Base-by-base conservation (phyloP, 2,797 vertebrate genomes). In the Darevskia nairensis region DNA sequence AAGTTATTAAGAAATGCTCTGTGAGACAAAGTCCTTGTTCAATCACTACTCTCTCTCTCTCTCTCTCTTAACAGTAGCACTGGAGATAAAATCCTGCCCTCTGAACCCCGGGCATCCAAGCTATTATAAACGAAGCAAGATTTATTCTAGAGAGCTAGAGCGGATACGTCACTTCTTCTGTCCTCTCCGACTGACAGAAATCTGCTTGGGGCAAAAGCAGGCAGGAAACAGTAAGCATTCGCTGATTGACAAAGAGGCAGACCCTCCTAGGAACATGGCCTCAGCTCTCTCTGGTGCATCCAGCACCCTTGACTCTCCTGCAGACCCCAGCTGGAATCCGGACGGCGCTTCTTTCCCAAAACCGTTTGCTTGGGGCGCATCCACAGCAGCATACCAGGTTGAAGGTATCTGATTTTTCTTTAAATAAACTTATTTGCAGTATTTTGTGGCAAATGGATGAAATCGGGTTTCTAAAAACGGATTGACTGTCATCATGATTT, bases 331-430 rank as follows among this genome's bases (percentile, higher is more conserved):
- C 44, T 0, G 0, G 3, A 75, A 84, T 21, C 86, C 86, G n/a
- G 90, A 88, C 88, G 89, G 84, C 90, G 92, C 93, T 92, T 96
- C 97, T 95, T 98, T 98, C 92, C 98, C 97, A 72, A 82, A 59
- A 80, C 96, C 96, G 89, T 98, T 99, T 95, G 97, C 97, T 21
- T 98, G 98, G 98, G 98, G 96, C 88, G 97, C 97, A 32, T 94
- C 95, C 41, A 98, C 97, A n/a, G 95, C 96, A 8, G 98, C 98
- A 1, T 98, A 98, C 95, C 98, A 98, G 91, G 97, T 98, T 90
- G 98, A 99, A 98, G 98, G 98, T 98, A 97, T 90, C 82, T 88
- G 71, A 19, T 85, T 95, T 29, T 69, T 59, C 79, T 81, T 86
- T 44, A n/a, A 2, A 61, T 44, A n/a, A 61, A 61, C 59, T 23